Evolutionary conservation across 2,113 vertebrate genomes (phyloP).

Genomic region (Phoenicopterus ruber): DNA sequence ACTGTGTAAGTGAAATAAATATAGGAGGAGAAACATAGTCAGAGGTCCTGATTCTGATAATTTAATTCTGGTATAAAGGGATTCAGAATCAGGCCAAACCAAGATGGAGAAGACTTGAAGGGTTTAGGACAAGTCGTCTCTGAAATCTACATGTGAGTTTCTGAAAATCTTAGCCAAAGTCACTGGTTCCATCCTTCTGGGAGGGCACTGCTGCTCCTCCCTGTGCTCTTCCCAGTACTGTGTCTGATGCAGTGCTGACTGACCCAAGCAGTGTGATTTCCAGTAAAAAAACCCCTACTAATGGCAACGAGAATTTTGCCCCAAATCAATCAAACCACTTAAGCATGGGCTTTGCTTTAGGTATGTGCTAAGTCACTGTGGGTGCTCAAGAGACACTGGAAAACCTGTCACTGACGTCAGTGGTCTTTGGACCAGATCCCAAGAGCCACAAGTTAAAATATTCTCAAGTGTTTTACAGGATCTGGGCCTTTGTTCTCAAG

Average conservation of each 20-base stretch:
- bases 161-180: not conserved
- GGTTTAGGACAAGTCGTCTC: conserved; percentile 18
- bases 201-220: not conserved
- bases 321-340: not conserved
- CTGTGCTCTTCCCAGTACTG: not conserved
- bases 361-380: not conserved
- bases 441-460: not conserved
- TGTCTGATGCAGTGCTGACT: not conserved
- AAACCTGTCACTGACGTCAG: not conserved
- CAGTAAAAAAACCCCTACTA: not conserved
- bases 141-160: not conserved
- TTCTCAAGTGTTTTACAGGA: not conserved
- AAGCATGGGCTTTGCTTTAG: not conserved
- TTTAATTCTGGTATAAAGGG: not conserved
- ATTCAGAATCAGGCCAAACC: not conserved
- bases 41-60: not conserved
- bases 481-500: not conserved
- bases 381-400: not conserved
- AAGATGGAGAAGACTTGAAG: not conserved
- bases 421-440: not conserved
- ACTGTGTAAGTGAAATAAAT: not conserved
- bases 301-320: not conserved
- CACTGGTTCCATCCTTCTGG: not conserved
- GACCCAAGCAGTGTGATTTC: not conserved
- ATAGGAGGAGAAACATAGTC: not conserved